Evolutionary conservation across 2,888 invertebrate genomes (phyloP).

Genomic region (Chalcis sispes): DNA sequence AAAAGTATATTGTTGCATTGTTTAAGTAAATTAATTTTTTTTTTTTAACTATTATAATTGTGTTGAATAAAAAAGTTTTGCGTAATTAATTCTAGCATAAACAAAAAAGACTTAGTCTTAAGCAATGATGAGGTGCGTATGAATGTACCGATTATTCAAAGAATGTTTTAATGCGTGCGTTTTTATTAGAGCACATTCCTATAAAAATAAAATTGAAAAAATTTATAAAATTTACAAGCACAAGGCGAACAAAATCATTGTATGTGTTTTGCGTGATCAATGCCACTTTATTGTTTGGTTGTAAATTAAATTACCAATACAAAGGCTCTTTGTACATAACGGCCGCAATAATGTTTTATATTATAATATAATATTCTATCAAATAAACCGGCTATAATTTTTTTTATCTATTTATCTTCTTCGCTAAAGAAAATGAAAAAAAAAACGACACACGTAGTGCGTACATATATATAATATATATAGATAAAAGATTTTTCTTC

Average conservation of each 20-base stretch:
- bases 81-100: neutral
- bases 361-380: constrained; percentile 72
- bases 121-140: neutral
- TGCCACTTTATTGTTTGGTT: constrained; percentile 72
- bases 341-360: constrained; percentile 74
- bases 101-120: neutral
- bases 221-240: constrained; percentile 15
- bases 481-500: constrained; percentile 41
- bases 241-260: constrained; percentile 32
- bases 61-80: too few species aligned
- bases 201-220: neutral
- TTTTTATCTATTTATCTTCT: constrained; percentile 56
- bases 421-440: constrained; percentile 54
- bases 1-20: neutral
- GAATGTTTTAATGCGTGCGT: constrained; percentile 25
- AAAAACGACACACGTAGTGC: constrained; percentile 52
- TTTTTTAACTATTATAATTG: neutral
- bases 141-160: constrained; percentile 3
- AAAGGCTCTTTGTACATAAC: constrained; percentile 76
- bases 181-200: constrained; percentile 7
- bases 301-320: constrained; percentile 75
- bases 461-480: constrained; percentile 53
- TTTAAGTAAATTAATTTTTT: neutral
- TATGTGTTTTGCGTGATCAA: constrained; percentile 51
- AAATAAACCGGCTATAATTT: constrained; percentile 73